Conservation (phyloP, 2,797 vertebrate genomes). For the Rachycentron canadum region DNA sequence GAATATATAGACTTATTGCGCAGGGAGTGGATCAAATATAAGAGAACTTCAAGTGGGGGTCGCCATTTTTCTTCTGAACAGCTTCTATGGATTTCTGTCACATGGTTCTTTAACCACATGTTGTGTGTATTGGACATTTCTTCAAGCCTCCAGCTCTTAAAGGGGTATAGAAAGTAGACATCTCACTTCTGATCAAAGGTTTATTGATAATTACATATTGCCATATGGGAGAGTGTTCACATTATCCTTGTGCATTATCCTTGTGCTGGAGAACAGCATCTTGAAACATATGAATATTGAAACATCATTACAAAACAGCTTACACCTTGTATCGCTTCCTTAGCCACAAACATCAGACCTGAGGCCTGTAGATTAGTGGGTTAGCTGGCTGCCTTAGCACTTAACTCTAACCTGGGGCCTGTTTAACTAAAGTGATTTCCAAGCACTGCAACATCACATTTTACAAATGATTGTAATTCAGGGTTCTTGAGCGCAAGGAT, state of each 20-base stretch:
- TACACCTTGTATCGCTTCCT: slow-evolving; percentile 7
- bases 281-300: background rate
- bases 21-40: slow-evolving; percentile 5
- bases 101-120: background rate
- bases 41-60: slow-evolving; percentile 24
- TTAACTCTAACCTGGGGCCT: background rate
- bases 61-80: slow-evolving; percentile 28
- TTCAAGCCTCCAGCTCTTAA: background rate
- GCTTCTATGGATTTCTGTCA: slow-evolving; percentile 15
- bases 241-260: background rate
- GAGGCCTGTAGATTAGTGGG: background rate
- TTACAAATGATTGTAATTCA: background rate
- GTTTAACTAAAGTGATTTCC: background rate
- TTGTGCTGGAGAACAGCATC: background rate
- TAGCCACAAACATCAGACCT: slow-evolving; percentile 10
- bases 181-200: slow-evolving; percentile 21
- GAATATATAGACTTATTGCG: slow-evolving; percentile 10
- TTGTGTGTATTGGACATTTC: background rate
- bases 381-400: background rate
- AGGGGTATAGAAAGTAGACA: background rate
- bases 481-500: background rate
- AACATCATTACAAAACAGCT: background rate
- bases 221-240: background rate
- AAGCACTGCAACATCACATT: background rate
- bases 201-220: slow-evolving; percentile 10